These are phyloP conservation scores for Acromyrmex echinatior DNA, from an alignment of 1,140 invertebrate genomes.

Conservation along the genomic window DNA sequence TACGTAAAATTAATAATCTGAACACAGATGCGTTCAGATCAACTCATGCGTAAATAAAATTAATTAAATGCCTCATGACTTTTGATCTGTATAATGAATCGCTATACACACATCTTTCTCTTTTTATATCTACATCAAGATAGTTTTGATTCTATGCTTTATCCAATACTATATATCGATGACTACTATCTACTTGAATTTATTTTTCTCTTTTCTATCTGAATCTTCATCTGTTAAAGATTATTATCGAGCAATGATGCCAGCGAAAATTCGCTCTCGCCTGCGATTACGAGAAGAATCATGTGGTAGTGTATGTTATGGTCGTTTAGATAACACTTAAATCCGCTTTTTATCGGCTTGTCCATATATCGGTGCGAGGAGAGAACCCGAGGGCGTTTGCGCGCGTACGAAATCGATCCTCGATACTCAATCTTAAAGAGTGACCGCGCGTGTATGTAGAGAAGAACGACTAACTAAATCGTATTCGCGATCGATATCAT, in stretches of 20 bases:
- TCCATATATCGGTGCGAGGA: neutral
- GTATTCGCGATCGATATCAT: conserved; percentile 62
- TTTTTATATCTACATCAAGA: too few relatives aligned
- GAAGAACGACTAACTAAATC: conserved; percentile 33
- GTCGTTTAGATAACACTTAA: conserved; percentile 48
- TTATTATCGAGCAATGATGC: conserved; percentile 18
- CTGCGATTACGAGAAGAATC: conserved; percentile 6
- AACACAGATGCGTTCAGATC: too few relatives aligned
- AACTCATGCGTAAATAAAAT: too few relatives aligned
- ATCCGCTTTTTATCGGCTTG: conserved; percentile 40
- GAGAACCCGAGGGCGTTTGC: neutral
- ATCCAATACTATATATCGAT: too few relatives aligned
- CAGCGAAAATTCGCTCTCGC: conserved; percentile 19
- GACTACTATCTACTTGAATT: conserved; percentile 7
- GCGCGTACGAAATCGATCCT: conserved; percentile 40
- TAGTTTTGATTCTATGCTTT: too few relatives aligned
- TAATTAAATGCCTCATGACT: too few relatives aligned
- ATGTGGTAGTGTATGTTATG: conserved; percentile 1
- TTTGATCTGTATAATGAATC: too few relatives aligned
- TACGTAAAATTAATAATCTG: too few relatives aligned
- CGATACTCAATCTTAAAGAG: conserved; percentile 23
- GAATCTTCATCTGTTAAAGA: conserved; percentile 16
- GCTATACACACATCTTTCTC: too few relatives aligned
- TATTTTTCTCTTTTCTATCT: neutral
- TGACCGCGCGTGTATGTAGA: neutral